Percentiles rank a stretch among this genome's conserved stretches.
phyloP scores from a whole-genome alignment of 1,140 invertebrate species.

The Aphelenchoides avenae region DNA sequence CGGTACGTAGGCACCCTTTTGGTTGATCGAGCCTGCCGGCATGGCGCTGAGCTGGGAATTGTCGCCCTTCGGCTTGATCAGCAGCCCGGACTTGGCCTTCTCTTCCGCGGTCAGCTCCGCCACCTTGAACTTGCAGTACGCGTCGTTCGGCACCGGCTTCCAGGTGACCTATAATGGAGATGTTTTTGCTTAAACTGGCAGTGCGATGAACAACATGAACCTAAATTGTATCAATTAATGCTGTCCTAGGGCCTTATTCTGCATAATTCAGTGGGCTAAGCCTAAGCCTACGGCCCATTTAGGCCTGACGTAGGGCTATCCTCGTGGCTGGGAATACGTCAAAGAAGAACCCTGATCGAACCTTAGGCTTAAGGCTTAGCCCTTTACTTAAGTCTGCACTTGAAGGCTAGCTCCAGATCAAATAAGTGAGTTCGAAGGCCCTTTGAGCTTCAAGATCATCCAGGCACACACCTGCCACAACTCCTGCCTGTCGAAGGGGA shows the following conservation, averaged over 20 bases:
- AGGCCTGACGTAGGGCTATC: too few species aligned
- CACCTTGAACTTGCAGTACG: conserved; percentile 47
- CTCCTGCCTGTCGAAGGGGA: conserved; percentile 37
- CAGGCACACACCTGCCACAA: conserved; percentile 46
- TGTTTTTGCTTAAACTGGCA: conserved; percentile 6
- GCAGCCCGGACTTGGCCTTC: conserved; percentile 13
- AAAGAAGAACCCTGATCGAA: neutral
- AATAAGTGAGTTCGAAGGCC: too few species aligned
- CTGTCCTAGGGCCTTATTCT: too few species aligned
- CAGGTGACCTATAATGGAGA: conserved; percentile 38
- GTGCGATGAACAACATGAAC: neutral
- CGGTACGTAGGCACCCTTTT: conserved; percentile 47
- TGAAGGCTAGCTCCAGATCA: neutral
- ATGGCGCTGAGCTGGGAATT: conserved; percentile 11
- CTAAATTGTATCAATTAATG: too few species aligned
- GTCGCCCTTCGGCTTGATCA: conserved; percentile 17
- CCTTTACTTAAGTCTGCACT: too few species aligned
- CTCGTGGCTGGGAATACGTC: too few species aligned
- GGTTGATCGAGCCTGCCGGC: conserved; percentile 36
- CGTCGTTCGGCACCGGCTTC: conserved; percentile 45
- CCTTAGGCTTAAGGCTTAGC: neutral
- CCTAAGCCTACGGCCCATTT: too few species aligned
- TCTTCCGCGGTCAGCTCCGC: conserved; percentile 35
- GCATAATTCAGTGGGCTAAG: conserved; percentile 14
- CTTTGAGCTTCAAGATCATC: too few species aligned